These are phyloP conservation scores for Chalcosyrphus nemorum DNA, from an alignment of 2,888 invertebrate species.

Conservation along the genomic window DNA sequence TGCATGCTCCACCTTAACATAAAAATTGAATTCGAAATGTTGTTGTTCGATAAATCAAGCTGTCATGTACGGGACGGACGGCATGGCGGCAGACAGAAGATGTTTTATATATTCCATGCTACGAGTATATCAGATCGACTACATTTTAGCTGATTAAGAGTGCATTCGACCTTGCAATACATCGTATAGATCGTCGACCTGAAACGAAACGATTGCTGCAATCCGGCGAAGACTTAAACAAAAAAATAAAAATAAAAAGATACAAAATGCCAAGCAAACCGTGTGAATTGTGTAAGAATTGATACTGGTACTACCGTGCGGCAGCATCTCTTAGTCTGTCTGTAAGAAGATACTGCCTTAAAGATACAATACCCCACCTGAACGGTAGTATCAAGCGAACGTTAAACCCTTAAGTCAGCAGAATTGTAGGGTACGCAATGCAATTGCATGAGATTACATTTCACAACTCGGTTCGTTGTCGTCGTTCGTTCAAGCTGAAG, in stretches of 20 bases:
- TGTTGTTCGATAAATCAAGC: slow-evolving; percentile 61
- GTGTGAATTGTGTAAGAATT: slow-evolving; percentile 66
- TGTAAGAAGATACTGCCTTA: slow-evolving; percentile 19
- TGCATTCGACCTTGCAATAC: slow-evolving; percentile 63
- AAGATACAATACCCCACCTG: slow-evolving; percentile 1
- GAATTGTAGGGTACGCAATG: slow-evolving; percentile 41
- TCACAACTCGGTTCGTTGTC: slow-evolving; percentile 24
- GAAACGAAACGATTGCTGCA: background rate
- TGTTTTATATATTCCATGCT: slow-evolving; percentile 29
- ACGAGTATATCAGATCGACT: slow-evolving; percentile 35
- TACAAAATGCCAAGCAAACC: slow-evolving; percentile 25
- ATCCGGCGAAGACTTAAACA: background rate
- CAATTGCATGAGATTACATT: slow-evolving; percentile 51
- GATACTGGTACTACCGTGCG: slow-evolving; percentile 34
- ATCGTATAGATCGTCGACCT: slow-evolving; percentile 55
- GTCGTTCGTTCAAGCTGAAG: background rate
- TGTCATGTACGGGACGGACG: slow-evolving; percentile 52
- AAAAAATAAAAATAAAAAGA: too few species aligned
- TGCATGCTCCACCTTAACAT: slow-evolving; percentile 4
- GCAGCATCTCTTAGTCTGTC: slow-evolving; percentile 17
- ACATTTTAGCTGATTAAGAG: slow-evolving; percentile 29
- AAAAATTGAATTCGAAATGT: slow-evolving; percentile 23
- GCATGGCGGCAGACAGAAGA: too few species aligned
- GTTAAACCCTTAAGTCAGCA: slow-evolving; percentile 49
- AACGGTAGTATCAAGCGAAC: slow-evolving; percentile 30